Percentiles rank a stretch among this genome's conserved stretches.
Evolutionary conservation across 1,140 invertebrate species (phyloP).

Genomic region (Periplaneta americana): DNA sequence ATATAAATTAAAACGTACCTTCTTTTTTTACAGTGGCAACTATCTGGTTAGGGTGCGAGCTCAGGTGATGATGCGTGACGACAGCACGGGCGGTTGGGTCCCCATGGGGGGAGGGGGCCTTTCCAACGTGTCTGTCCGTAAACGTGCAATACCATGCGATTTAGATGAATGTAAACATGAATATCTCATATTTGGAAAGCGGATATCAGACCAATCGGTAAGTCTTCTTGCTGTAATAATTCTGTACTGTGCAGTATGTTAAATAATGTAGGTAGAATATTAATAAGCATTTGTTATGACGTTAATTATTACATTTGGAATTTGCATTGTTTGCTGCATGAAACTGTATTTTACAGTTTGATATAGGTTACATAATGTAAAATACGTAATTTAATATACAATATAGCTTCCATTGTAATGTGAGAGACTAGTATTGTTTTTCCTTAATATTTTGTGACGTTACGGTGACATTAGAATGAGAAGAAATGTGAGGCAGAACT

Average conservation of each 20-base stretch:
- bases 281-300: not conserved
- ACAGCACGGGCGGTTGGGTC: constrained; percentile 93
- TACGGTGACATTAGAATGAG: no score
- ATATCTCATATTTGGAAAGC: constrained; percentile 86
- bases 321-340: not conserved
- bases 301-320: not conserved
- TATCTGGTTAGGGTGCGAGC: constrained; percentile 93
- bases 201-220: constrained; percentile 88
- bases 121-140: constrained; percentile 84
- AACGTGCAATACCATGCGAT: constrained; percentile 47
- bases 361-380: no score
- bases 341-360: not conserved
- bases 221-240: constrained; percentile 31
- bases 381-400: no score
- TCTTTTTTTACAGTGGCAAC: constrained; percentile 64
- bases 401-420: no score
- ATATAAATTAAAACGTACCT: no score
- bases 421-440: no score
- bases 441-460: no score
- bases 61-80: constrained; percentile 97
- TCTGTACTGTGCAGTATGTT: not conserved
- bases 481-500: no score
- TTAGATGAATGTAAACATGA: constrained; percentile 54
- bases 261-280: no score
- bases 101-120: constrained; percentile 89